These are phyloP conservation scores for Chrysogorgia sp. DNA, from an alignment of 92 coral and sea anemone genomes.

Conservation along the genomic window DNA sequence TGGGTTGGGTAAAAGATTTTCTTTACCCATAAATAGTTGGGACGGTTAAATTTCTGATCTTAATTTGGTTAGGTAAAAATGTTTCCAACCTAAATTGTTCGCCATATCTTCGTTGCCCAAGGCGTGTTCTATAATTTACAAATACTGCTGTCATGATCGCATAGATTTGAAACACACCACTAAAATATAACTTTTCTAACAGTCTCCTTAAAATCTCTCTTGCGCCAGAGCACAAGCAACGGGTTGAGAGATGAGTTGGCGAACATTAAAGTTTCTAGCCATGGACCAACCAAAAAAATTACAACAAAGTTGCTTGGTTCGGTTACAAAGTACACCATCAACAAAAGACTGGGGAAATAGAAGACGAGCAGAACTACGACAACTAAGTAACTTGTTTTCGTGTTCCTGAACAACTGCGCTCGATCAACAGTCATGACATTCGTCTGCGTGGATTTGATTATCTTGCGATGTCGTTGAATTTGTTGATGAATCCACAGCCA, in stretches of 20 bases:
- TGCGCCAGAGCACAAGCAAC: slow-evolving; percentile 13
- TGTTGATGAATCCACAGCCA: slow-evolving; percentile 27
- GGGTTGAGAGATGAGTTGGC: slow-evolving; percentile 20
- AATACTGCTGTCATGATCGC: too few species aligned
- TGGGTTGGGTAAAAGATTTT: too few species aligned
- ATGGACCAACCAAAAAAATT: slow-evolving; percentile 15
- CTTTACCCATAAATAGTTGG: too few species aligned
- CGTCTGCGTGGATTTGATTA: neutral
- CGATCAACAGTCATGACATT: neutral
- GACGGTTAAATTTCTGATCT: too few species aligned
- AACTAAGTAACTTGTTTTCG: slow-evolving; percentile 10
- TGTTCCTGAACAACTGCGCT: neutral
- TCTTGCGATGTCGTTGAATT: neutral
- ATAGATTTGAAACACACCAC: too few species aligned
- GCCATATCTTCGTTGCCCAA: too few species aligned
- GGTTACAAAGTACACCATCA: slow-evolving; percentile 4
- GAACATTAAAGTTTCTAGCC: slow-evolving; percentile 4
- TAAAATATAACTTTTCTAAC: neutral
- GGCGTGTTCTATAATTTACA: too few species aligned
- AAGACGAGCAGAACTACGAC: neutral
- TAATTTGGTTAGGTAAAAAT: too few species aligned
- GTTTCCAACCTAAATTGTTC: too few species aligned
- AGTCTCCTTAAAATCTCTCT: slow-evolving; percentile 10
- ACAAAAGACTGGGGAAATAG: slow-evolving; percentile 1
- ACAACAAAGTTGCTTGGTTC: slow-evolving; percentile 11